phyloP scores from a whole-genome alignment of 64 coral and sea anemone genomes.

The Astreopora myriophthalma region DNA sequence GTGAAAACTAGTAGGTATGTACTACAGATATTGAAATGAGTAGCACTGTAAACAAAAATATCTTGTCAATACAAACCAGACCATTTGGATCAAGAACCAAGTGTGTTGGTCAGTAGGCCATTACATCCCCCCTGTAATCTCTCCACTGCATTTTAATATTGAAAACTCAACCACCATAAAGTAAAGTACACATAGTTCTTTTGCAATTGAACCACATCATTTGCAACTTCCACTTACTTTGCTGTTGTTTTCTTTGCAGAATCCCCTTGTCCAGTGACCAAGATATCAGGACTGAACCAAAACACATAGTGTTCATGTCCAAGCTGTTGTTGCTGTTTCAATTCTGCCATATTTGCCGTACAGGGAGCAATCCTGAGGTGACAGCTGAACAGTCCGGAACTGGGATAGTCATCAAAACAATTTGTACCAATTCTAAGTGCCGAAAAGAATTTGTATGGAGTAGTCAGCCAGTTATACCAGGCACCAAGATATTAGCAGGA shows the following conservation, averaged over 20 bases:
- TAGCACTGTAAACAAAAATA: not conserved
- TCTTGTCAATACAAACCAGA: not conserved
- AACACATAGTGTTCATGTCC: conserved; percentile 64
- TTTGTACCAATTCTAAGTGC: conserved; percentile 29
- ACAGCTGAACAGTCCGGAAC: not conserved
- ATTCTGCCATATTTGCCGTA: conserved; percentile 41
- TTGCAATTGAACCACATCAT: not conserved
- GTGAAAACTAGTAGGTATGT: conserved; percentile 5
- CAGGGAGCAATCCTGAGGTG: not conserved
- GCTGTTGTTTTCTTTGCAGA: not conserved
- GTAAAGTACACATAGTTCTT: not conserved
- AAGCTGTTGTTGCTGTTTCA: conserved; percentile 49
- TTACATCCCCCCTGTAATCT: too few species aligned
- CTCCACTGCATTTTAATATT: not conserved
- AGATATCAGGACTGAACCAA: conserved; percentile 41
- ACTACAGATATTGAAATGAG: too few species aligned
- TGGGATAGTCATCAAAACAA: not conserved
- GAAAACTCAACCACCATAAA: not conserved
- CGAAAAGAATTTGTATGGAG: conserved; percentile 46
- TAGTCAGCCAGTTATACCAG: conserved; percentile 48
- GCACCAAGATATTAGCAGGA: conserved; percentile 40
- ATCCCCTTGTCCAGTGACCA: not conserved
- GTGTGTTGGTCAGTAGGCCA: not conserved
- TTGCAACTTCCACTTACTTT: not conserved
- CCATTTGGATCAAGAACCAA: not conserved